A percentile compares a stretch with the other conserved stretches of the same genome.
phyloP scores from a whole-genome alignment of 30 jellyfish, hydroid and myxozoan species.

The Chrysaora quinquecirrha region DNA sequence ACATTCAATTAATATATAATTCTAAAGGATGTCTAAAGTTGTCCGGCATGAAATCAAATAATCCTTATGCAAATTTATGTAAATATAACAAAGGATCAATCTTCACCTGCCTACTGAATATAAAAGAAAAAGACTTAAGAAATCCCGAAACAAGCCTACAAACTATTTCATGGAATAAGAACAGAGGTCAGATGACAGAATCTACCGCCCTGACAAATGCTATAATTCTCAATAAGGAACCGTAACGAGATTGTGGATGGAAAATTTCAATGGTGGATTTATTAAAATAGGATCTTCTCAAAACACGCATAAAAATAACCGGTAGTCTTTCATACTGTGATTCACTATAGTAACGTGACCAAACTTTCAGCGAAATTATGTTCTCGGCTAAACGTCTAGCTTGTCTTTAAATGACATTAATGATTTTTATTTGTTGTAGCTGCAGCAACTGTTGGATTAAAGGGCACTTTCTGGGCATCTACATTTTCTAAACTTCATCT shows the following conservation, averaged over 20 bases:
- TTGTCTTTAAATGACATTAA: background rate
- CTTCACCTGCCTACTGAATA: background rate
- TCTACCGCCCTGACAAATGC: constrained; percentile 63
- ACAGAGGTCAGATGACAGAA: constrained; percentile 71
- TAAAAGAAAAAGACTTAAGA: constrained; percentile 13
- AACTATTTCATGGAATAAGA: constrained; percentile 40
- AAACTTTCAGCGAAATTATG: background rate
- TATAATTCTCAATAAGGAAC: constrained; percentile 71
- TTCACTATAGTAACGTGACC: background rate
- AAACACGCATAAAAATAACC: constrained; percentile 55
- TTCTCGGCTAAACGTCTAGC: background rate
- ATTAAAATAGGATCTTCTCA: constrained; percentile 30
- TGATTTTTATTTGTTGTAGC: background rate
- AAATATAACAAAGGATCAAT: background rate
- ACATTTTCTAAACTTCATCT: background rate
- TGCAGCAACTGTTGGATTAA: too few relatives aligned
- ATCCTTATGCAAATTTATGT: background rate
- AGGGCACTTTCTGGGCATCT: too few relatives aligned
- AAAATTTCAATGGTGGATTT: constrained; percentile 67
- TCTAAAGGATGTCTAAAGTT: background rate
- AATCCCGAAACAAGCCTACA: constrained; percentile 32
- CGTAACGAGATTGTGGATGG: constrained; percentile 84
- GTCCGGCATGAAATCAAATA: background rate
- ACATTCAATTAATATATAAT: background rate
- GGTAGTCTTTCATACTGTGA: constrained; percentile 60